Base-by-base conservation (phyloP, 2,888 invertebrate species). In the Eueremaeus valkanovi region DNA sequence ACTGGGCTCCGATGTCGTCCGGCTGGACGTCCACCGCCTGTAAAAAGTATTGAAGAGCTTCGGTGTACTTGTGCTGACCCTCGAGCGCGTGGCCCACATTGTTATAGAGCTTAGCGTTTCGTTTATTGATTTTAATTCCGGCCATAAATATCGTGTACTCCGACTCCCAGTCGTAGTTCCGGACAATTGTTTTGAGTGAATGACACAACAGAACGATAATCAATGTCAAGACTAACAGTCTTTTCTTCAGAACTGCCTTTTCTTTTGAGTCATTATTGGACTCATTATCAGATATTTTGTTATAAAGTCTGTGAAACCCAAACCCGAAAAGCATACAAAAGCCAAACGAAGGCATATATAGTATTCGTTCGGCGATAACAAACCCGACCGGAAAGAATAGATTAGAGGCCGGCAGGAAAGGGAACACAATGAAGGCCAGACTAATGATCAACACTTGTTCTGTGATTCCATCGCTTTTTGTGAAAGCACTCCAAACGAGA, bases 321-420 rank as follows among this genome's bases (percentile, higher is more conserved):
- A 92, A 92, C 2, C 93, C 94, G 2, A 95, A 88, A 29, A 97
- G 86, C 84, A 97, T 88, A 82, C 95, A 96, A 86, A 93, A 95
- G 73, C 97, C 97, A 95, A 97, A 95, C 18, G 95, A 95, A 0
- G 97, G 97, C 86, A 95, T 93, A 85, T 97, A 97, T 5, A 97
- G 87, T 66, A 97, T 91, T 79, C 96, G 87, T 85, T 97, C 97
- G 1, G 97, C 97, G 40, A 97, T 91, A 78, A 97, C 97, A 84
- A 97, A 97, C 1, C 97, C 97, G 73, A 97, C 97, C 0, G 96
- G 95, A 85, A 97, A 97, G 86, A 97, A 96, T 72, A 97, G 87
- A 86, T 97, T 97, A 73, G 95, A 95, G 0, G 97, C 96, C 74
- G 96, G 97, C 78, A 97, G 86, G 84, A 96, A 97, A 73, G 97